Base-by-base conservation (phyloP, 2,888 invertebrate species). In the Trichopria drosophilae region DNA sequence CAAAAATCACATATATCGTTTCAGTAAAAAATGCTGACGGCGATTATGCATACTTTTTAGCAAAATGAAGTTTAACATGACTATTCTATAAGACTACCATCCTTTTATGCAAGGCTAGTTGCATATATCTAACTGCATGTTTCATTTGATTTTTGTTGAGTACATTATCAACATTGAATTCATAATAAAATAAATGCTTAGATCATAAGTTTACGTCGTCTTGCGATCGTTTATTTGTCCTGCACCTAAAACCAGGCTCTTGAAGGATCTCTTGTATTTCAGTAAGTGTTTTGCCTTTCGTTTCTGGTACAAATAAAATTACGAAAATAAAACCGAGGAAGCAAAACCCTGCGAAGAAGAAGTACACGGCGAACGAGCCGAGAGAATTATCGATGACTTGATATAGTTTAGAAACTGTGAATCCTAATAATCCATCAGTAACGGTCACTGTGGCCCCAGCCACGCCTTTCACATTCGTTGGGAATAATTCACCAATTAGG, bases 401-500 rank as follows among this genome's bases (percentile, higher is more conserved):
- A 46, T 72, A 75, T 22, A 72, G 44, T 46, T 72, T 74, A 1
- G 72, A 66, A 2, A 74, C 69, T 0, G 62, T 62, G 31, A 73
- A 74, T 4, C 71, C 73, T 0, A 75, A 54, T 15, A 70, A 45
- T 1, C 74, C 73, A 32, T 74, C 74, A 31, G 69, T 70, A 13
- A 75, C 58, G 1, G 71, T 73, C 23, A 68, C 47, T 1, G 68
- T 65, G 10, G 72, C 71, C 0, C 71, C 70, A 3, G 74, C 74
- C 9, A 67, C 57, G 4, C 68, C 68, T 46, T 74, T 73, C n/a
- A 70, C 72, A 19, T 69, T 71, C 0, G 71, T 67, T 0, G 73
- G 69, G 12, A 75, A 75, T 4, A 75, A 53, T 56, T 75, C 75
- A 0, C 74, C 72, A 23, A 72, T 68, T 1, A 75, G 53, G 0